These are phyloP conservation scores for Aphelenchoides besseyi DNA, from an alignment of 1,140 invertebrate genomes.

Conservation along the genomic window DNA sequence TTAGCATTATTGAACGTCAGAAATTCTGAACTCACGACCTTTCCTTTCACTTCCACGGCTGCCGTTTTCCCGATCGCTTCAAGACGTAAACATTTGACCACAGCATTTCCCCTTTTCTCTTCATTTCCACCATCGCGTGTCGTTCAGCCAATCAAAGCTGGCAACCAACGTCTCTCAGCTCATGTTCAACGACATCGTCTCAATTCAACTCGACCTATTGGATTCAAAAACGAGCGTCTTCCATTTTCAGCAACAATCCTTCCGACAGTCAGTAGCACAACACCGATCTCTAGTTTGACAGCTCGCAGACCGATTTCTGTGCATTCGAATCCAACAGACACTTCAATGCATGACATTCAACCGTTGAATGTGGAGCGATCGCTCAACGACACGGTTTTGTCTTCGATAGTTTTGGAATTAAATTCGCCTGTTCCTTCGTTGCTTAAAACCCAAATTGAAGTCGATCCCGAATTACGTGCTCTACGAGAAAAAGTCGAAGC, in stretches of 20 bases:
- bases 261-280: too few relatives aligned
- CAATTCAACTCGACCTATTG: not conserved
- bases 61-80: not conserved
- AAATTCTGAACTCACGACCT: not conserved
- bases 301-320: not conserved
- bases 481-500: not conserved
- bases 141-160: too few relatives aligned
- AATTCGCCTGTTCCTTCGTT: not conserved
- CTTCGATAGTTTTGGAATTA: not conserved
- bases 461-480: constrained; percentile 1
- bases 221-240: not conserved
- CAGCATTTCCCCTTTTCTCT: too few relatives aligned
- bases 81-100: not conserved
- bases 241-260: too few relatives aligned
- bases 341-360: not conserved
- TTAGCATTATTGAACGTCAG: not conserved
- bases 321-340: not conserved
- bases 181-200: too few relatives aligned
- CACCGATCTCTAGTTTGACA: too few relatives aligned
- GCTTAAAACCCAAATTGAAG: not conserved
- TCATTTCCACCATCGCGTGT: too few relatives aligned
- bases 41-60: not conserved
- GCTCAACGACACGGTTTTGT: not conserved
- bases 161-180: too few relatives aligned
- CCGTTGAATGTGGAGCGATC: not conserved